phyloP scores from a whole-genome alignment of 2,888 invertebrate species.

The Xanthorhoe designata region DNA sequence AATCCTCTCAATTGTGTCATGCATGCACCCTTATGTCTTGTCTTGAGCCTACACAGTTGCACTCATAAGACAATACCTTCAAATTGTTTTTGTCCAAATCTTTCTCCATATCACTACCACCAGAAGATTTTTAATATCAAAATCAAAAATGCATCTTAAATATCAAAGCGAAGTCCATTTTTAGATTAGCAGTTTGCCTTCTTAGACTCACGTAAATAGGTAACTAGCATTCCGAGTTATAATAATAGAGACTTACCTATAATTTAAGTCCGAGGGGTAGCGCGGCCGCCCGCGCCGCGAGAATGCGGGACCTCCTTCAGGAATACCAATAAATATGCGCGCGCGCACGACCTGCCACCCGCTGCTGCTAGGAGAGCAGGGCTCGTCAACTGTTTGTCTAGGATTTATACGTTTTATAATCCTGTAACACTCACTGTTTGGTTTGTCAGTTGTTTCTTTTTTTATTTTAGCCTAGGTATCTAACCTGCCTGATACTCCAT shows the following conservation, averaged over 20 bases:
- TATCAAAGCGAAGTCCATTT: no score
- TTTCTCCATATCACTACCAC: no score
- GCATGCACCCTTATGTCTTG: no score
- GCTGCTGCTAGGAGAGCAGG: constrained; percentile 58
- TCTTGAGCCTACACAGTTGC: no score
- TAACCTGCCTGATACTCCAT: neutral
- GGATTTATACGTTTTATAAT: neutral
- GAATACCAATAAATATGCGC: constrained; percentile 78
- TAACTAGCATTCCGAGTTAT: neutral
- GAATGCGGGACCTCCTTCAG: constrained; percentile 63
- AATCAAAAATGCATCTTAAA: no score
- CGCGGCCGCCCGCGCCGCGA: constrained; percentile 78
- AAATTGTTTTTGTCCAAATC: no score
- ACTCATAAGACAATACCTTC: no score
- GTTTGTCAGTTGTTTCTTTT: neutral
- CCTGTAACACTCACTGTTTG: neutral
- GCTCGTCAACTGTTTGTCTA: constrained; percentile 53
- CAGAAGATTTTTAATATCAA: no score
- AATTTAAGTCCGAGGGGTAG: constrained; percentile 52
- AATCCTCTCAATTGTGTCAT: no score
- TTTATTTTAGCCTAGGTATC: neutral
- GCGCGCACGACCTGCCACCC: constrained; percentile 60
- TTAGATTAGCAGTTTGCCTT: neutral
- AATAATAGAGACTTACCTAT: constrained; percentile 38
- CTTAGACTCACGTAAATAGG: neutral